A percentile compares a stretch with the other conserved stretches of the same genome.
Evolutionary conservation across 2,888 invertebrate species (phyloP).

Genomic region (Zootermopsis nevadensis): DNA sequence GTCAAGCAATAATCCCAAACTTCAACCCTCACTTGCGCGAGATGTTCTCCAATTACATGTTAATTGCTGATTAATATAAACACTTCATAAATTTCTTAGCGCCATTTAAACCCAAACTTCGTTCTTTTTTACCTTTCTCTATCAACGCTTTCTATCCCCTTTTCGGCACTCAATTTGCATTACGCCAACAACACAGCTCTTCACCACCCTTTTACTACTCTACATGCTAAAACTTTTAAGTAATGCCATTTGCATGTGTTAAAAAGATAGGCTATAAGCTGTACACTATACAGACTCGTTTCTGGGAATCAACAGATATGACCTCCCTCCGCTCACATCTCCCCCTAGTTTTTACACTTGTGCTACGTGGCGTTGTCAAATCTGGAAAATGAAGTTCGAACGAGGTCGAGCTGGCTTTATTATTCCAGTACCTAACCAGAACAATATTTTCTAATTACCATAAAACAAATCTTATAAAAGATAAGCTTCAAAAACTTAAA

Average conservation of each 20-base stretch:
- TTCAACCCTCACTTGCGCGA: neutral
- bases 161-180: constrained; percentile 30
- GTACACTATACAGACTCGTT: neutral
- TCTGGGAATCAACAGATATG: neutral
- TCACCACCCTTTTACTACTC: constrained; percentile 11
- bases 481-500: neutral
- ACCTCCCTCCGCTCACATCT: neutral
- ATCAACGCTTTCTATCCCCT: constrained; percentile 20
- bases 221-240: constrained; percentile 32
- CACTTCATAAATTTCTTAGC: constrained; percentile 35
- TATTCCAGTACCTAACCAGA: neutral
- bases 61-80: constrained; percentile 42
- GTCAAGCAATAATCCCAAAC: neutral
- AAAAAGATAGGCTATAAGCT: constrained; percentile 16
- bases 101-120: neutral
- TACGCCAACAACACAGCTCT: constrained; percentile 2
- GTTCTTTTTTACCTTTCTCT: neutral
- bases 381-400: constrained; percentile 27
- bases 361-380: neutral
- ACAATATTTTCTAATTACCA: constrained; percentile 18
- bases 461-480: constrained; percentile 21
- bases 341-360: neutral
- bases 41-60: constrained; percentile 18
- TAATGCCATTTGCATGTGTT: constrained; percentile 33
- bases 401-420: neutral